Percentiles rank a stretch among this genome's conserved stretches.
Evolutionary conservation across 2,888 invertebrate species (phyloP).

Genomic region (Lasioglossum lativentre): DNA sequence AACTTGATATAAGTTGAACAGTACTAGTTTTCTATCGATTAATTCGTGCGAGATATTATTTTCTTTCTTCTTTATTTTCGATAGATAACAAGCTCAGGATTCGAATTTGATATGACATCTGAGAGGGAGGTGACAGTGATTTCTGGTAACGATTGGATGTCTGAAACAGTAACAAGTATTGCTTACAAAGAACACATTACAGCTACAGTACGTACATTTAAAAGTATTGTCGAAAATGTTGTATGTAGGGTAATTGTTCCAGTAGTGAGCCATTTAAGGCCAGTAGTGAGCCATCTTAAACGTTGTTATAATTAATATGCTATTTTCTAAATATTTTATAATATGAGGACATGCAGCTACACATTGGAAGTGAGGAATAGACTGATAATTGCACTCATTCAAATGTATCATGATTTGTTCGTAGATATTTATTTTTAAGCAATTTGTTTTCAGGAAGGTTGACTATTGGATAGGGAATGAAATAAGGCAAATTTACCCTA

Average conservation of each 20-base stretch:
- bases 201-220: conserved; percentile 68
- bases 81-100: conserved; percentile 88
- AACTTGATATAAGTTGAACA: neutral
- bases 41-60: neutral
- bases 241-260: neutral
- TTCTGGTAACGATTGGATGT: conserved; percentile 80
- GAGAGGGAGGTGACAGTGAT: conserved; percentile 77
- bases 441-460: neutral
- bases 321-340: neutral
- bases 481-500: neutral
- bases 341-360: no score
- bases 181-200: conserved; percentile 80
- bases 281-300: neutral
- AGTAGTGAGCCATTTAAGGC: neutral
- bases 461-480: neutral
- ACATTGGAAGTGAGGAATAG: neutral
- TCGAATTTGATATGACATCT: conserved; percentile 84
- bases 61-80: neutral
- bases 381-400: no score
- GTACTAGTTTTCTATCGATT: neutral
- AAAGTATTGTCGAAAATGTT: neutral
- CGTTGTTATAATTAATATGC: neutral
- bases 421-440: neutral
- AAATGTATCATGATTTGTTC: neutral
- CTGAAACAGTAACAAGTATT: conserved; percentile 82